These are phyloP conservation scores for Luffia ferchaultella DNA, from an alignment of 2,888 invertebrate genomes.

Conservation along the genomic window DNA sequence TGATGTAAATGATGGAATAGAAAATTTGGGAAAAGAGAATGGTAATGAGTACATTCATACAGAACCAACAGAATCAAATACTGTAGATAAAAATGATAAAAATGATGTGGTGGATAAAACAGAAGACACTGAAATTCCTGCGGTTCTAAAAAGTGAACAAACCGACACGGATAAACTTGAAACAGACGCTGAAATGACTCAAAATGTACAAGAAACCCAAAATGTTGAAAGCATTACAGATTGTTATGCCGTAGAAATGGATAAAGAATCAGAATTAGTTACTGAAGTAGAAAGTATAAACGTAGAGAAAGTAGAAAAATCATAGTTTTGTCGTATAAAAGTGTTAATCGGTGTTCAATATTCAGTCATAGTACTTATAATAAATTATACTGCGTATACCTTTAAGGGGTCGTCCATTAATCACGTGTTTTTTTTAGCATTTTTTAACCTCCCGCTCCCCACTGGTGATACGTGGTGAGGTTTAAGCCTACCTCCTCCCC, in stretches of 20 bases:
- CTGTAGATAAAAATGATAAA: slow-evolving; percentile 1
- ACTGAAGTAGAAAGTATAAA: slow-evolving; percentile 4
- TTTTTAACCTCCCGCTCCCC: too few species aligned
- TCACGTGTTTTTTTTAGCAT: too few species aligned
- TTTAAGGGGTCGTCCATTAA: too few species aligned
- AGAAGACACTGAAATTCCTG: slow-evolving; percentile 13
- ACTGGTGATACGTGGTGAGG: too few species aligned
- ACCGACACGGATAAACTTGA: slow-evolving; percentile 5
- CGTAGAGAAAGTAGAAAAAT: neutral
- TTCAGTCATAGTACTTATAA: too few species aligned
- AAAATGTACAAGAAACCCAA: too few species aligned
- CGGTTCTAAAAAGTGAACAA: slow-evolving; percentile 6
- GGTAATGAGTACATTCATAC: slow-evolving; percentile 4
- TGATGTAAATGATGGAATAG: too few species aligned
- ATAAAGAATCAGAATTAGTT: slow-evolving; percentile 6
- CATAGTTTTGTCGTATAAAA: slow-evolving; percentile 2
- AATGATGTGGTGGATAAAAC: slow-evolving; percentile 5
- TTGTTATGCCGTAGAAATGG: neutral
- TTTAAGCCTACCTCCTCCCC: too few species aligned
- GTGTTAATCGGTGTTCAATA: too few species aligned
- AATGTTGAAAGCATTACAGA: too few species aligned
- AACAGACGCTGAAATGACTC: too few species aligned
- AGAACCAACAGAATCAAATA: slow-evolving; percentile 3
- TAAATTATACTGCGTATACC: too few species aligned
- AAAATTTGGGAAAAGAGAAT: neutral